Percentiles rank a stretch among this genome's conserved stretches.
phyloP scores from a whole-genome alignment of 2,888 invertebrate genomes.

The Actias luna region DNA sequence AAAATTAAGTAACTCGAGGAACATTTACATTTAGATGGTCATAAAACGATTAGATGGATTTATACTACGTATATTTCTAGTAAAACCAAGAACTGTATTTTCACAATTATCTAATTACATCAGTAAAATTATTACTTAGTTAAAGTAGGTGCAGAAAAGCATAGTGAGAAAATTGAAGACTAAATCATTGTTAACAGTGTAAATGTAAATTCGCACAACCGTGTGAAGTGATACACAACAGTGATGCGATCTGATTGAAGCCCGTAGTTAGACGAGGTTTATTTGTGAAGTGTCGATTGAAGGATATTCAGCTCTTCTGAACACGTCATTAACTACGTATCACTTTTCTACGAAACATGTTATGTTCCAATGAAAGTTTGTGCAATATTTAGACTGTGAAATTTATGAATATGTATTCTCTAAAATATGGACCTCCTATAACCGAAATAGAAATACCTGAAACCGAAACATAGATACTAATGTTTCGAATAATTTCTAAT shows the following conservation, averaged over 20 bases:
- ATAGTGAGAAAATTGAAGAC: background rate
- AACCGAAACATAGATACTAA: too few species aligned
- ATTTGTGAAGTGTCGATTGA: background rate
- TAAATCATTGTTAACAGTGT: background rate
- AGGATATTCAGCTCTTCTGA: background rate
- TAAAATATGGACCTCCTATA: too few species aligned
- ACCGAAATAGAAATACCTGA: too few species aligned
- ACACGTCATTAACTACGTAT: background rate
- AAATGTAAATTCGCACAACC: background rate
- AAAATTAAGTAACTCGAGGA: too few species aligned
- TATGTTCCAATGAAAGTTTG: background rate
- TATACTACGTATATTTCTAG: background rate
- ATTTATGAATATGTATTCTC: too few species aligned
- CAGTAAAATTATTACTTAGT: background rate
- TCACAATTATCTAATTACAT: background rate
- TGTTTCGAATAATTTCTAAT: too few species aligned
- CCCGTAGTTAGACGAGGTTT: background rate
- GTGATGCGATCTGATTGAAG: conserved; percentile 50
- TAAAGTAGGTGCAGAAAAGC: background rate
- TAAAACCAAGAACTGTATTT: background rate
- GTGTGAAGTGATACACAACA: conserved; percentile 21
- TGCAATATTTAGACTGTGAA: background rate
- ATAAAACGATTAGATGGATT: background rate
- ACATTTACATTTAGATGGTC: too few species aligned
- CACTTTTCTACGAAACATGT: background rate